phyloP scores from a whole-genome alignment of 1,140 invertebrate species.

The Ostrea edulis region DNA sequence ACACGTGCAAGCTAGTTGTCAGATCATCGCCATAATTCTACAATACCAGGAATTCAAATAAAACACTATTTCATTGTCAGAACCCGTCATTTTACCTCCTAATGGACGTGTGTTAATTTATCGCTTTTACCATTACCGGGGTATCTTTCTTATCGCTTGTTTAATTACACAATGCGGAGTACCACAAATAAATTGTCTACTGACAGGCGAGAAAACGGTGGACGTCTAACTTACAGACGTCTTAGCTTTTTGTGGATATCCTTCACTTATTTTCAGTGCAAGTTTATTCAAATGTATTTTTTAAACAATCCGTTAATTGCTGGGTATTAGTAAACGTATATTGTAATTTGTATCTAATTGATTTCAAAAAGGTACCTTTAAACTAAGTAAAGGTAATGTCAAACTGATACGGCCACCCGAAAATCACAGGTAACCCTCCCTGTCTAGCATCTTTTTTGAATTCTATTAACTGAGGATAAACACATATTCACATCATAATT shows the following conservation, averaged over 20 bases:
- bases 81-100: constrained; percentile 1
- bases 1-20: background rate
- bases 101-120: constrained; percentile 30
- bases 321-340: constrained; percentile 18
- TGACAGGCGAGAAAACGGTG: constrained; percentile 10
- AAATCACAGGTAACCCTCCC: background rate
- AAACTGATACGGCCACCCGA: constrained; percentile 20
- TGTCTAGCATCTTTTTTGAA: background rate
- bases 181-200: constrained; percentile 18
- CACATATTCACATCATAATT: constrained; percentile 37
- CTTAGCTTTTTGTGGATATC: background rate
- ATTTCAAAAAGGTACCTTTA: background rate
- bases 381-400: background rate
- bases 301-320: constrained; percentile 32
- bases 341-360: constrained; percentile 15
- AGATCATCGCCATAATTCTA: background rate
- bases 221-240: background rate
- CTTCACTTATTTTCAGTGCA: constrained; percentile 24
- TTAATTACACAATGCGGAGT: constrained; percentile 15
- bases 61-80: background rate
- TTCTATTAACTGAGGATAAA: constrained; percentile 33
- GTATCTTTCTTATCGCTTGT: constrained; percentile 12
- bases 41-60: constrained; percentile 24
- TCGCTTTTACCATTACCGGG: background rate
- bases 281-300: constrained; percentile 38